phyloP scores from a whole-genome alignment of 2,797 vertebrate species.

The Fundulus diaphanus region DNA sequence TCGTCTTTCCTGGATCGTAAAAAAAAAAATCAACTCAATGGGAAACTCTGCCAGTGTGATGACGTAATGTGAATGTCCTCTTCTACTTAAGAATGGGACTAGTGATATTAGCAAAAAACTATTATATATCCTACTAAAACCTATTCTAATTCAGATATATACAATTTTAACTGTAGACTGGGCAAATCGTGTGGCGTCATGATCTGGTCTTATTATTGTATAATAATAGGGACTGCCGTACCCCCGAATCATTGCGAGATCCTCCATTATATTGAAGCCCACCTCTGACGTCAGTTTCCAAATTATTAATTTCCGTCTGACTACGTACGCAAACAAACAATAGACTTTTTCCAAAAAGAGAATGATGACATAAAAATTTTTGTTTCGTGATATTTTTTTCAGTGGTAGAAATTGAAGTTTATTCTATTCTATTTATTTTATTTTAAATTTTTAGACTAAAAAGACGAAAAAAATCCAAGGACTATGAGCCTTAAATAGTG shows the following conservation, averaged over 20 bases:
- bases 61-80: too few relatives aligned
- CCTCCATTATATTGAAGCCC: constrained; percentile 54
- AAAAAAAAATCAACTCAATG: too few relatives aligned
- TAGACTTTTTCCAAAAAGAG: constrained; percentile 43
- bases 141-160: too few relatives aligned
- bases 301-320: constrained; percentile 64
- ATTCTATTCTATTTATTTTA: too few relatives aligned
- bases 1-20: too few relatives aligned
- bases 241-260: constrained; percentile 28
- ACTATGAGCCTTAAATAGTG: background rate
- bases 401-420: background rate
- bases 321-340: constrained; percentile 50
- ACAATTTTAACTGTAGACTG: background rate
- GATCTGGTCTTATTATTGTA: background rate
- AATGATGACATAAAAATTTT: constrained; percentile 36
- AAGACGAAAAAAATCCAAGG: background rate
- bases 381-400: background rate
- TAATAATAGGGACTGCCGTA: background rate
- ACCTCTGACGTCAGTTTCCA: constrained; percentile 71
- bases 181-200: background rate
- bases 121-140: background rate
- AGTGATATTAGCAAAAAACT: background rate
- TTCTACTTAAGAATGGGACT: too few relatives aligned
- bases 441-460: too few relatives aligned
- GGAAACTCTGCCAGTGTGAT: too few relatives aligned